phyloP scores from a whole-genome alignment of 2,888 invertebrate genomes.

The Argyresthia goedartella region DNA sequence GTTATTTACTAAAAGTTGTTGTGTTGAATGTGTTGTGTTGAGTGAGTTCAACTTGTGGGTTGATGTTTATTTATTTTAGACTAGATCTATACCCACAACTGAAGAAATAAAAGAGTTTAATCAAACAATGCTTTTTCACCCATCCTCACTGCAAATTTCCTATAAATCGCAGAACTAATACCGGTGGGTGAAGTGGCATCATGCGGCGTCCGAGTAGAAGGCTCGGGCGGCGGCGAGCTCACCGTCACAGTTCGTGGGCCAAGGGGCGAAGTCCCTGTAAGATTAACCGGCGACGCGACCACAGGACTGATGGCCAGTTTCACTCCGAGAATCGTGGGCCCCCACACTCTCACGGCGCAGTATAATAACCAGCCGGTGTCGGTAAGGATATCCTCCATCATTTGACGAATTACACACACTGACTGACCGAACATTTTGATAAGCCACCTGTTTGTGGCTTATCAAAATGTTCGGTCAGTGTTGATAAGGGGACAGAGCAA shows the following conservation, averaged over 20 bases:
- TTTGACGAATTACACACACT: no score
- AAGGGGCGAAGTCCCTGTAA: conserved; percentile 86
- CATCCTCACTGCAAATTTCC: neutral
- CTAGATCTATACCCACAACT: no score
- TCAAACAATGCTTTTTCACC: neutral
- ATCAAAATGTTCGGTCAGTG: no score
- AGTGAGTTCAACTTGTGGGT: neutral
- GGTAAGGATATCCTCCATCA: conserved; percentile 31
- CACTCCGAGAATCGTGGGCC: conserved; percentile 93
- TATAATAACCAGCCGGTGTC: conserved; percentile 91
- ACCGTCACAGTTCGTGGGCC: conserved; percentile 93
- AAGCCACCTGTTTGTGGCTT: no score
- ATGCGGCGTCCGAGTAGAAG: conserved; percentile 66
- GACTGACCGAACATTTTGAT: no score
- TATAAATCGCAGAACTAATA: conserved; percentile 76
- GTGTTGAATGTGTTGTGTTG: neutral
- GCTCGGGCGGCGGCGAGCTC: conserved; percentile 81
- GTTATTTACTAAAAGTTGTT: no score
- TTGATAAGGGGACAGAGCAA: no score
- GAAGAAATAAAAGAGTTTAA: no score
- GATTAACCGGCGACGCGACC: conserved; percentile 89
- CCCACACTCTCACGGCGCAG: conserved; percentile 90
- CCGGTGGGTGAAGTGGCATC: conserved; percentile 78
- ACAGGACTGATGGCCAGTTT: conserved; percentile 93
- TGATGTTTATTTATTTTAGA: neutral